phyloP scores from a whole-genome alignment of 1,140 invertebrate species.

The Phocides pigmalion region DNA sequence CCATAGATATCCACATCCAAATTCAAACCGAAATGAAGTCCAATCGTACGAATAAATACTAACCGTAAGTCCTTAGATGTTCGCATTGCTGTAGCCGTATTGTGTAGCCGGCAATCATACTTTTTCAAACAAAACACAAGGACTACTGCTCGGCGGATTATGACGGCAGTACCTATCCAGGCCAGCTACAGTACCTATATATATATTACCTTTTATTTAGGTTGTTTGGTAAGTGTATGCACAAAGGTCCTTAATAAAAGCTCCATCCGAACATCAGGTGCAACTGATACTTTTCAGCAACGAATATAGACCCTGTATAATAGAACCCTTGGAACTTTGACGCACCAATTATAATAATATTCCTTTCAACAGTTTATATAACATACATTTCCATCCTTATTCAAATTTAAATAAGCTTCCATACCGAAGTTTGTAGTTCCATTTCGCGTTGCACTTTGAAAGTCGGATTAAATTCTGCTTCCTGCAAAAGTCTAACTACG shows the following conservation, averaged over 20 bases:
- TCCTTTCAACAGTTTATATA: background rate
- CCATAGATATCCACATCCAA: too few species aligned
- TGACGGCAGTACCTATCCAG: too few species aligned
- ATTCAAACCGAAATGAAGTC: too few species aligned
- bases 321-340: background rate
- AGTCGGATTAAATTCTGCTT: background rate
- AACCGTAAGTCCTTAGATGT: too few species aligned
- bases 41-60: too few species aligned
- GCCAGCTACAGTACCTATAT: too few species aligned
- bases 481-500: constrained; percentile 4
- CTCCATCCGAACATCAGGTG: background rate
- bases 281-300: background rate
- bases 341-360: background rate
- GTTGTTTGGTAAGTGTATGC: too few species aligned
- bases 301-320: background rate
- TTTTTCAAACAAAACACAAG: too few species aligned
- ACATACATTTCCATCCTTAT: constrained; percentile 1
- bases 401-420: constrained; percentile 2
- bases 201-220: too few species aligned
- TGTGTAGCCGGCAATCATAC: too few species aligned
- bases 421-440: background rate
- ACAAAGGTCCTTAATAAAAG: background rate
- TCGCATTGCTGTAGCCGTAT: too few species aligned
- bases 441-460: background rate
- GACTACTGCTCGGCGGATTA: too few species aligned